Percentiles rank a stretch among this genome's conserved stretches.
These are phyloP conservation scores for Dallia pectoralis DNA, from an alignment of 2,797 vertebrate species.

Conservation along the genomic window DNA sequence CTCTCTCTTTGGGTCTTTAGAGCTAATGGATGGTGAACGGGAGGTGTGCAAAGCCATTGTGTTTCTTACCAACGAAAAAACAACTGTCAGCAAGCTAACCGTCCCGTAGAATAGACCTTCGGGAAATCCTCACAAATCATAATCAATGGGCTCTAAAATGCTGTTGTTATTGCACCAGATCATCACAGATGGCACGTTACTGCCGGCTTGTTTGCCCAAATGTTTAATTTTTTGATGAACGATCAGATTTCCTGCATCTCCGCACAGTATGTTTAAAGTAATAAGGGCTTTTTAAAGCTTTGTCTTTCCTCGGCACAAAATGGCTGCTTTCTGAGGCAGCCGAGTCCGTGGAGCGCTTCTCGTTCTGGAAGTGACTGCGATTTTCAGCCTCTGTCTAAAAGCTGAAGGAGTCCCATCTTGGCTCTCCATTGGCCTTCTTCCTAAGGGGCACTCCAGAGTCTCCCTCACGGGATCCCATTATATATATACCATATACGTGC, in stretches of 20 bases:
- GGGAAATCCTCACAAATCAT: constrained; percentile 1
- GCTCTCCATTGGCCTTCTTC: not conserved
- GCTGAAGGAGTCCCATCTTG: not conserved
- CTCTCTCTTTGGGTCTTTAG: not conserved
- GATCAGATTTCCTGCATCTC: not conserved
- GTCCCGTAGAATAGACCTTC: not conserved
- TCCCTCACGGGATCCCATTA: not conserved
- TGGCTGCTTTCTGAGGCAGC: not conserved
- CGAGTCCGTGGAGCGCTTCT: not conserved
- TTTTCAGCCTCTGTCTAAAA: not conserved
- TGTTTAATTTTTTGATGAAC: not conserved
- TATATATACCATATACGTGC: too few species aligned
- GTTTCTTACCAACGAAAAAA: not conserved
- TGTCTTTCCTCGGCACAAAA: not conserved
- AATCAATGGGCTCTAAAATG: constrained; percentile 3
- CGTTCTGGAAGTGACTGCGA: not conserved
- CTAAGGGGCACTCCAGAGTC: not conserved
- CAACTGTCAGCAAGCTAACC: not conserved
- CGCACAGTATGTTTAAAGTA: not conserved
- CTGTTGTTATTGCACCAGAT: not conserved
- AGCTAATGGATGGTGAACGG: not conserved
- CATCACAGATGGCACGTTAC: not conserved
- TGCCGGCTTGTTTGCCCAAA: not conserved
- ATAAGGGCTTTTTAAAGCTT: not conserved
- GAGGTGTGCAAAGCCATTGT: not conserved